These are phyloP conservation scores for Sesia apiformis DNA, from an alignment of 2,888 invertebrate genomes.

Conservation along the genomic window DNA sequence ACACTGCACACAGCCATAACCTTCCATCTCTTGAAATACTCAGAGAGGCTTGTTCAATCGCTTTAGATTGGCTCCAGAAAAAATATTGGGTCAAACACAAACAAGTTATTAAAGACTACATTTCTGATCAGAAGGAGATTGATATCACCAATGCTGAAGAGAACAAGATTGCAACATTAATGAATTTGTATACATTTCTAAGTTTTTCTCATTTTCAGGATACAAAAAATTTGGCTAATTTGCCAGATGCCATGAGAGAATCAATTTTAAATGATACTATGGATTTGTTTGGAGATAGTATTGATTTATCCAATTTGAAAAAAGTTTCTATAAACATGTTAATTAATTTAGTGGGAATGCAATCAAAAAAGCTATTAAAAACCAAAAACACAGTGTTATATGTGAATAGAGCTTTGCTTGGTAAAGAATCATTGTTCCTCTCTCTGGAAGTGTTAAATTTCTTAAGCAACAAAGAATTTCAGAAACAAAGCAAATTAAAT, in stretches of 20 bases:
- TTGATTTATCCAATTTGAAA: constrained; percentile 44
- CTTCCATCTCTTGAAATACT: constrained; percentile 79
- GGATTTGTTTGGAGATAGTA: constrained; percentile 38
- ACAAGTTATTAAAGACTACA: constrained; percentile 56
- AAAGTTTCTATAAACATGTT: constrained; percentile 36
- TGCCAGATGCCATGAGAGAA: constrained; percentile 44
- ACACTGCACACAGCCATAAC: constrained; percentile 81
- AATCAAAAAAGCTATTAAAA: constrained; percentile 37
- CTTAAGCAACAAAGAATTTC: constrained; percentile 29
- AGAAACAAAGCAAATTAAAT: constrained; percentile 23
- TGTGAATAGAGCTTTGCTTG: constrained; percentile 40
- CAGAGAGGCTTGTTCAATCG: constrained; percentile 75
- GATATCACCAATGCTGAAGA: constrained; percentile 7
- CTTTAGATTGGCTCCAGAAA: constrained; percentile 79
- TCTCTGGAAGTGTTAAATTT: constrained; percentile 42
- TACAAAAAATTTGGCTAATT: constrained; percentile 48
- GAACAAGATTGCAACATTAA: constrained; percentile 35
- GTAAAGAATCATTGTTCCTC: constrained; percentile 45
- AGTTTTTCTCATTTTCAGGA: constrained; percentile 53
- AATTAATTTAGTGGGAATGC: constrained; percentile 29
- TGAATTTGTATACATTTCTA: constrained; percentile 50
- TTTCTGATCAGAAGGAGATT: constrained; percentile 29
- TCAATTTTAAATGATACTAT: constrained; percentile 45
- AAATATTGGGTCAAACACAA: constrained; percentile 79
- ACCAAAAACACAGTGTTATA: constrained; percentile 20